A percentile compares a stretch with the other conserved stretches of the same genome.
Conservation (phyloP, 2,888 invertebrate genomes). For the Epinotia brunnichana region DNA sequence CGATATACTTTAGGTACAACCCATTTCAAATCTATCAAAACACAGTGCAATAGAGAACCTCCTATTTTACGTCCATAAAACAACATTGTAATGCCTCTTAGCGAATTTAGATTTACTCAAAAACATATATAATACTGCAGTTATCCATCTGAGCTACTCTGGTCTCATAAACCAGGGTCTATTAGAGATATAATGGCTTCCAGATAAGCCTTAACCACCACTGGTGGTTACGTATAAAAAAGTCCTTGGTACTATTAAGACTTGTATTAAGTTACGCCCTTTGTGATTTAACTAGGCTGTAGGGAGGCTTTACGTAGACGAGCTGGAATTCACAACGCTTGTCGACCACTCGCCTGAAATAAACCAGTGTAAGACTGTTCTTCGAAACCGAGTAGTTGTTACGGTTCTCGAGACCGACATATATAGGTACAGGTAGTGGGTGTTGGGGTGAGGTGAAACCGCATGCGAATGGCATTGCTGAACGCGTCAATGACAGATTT, state of each 20-base stretch:
- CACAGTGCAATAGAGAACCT: not conserved
- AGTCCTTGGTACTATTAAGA: not conserved
- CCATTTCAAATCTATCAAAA: not conserved
- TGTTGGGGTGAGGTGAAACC: not conserved
- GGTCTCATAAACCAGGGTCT: conserved; percentile 68
- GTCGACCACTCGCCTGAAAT: not conserved
- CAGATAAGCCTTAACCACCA: conserved; percentile 68
- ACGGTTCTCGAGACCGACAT: not conserved
- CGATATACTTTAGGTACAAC: too few relatives aligned
- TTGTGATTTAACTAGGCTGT: not conserved
- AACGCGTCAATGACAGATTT: conserved; percentile 77
- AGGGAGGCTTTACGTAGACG: conserved; percentile 12
- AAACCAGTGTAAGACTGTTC: not conserved
- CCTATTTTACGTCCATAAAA: not conserved
- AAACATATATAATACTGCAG: conserved; percentile 22
- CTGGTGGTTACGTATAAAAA: not conserved
- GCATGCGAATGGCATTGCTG: conserved; percentile 51
- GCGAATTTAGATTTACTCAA: conserved; percentile 23
- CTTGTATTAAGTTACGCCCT: conserved; percentile 7
- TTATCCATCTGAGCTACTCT: conserved; percentile 24
- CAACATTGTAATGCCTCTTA: not conserved
- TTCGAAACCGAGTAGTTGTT: not conserved
- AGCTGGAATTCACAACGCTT: not conserved
- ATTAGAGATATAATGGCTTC: conserved; percentile 75
- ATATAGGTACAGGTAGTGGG: not conserved